A percentile compares a stretch with the other conserved stretches of the same genome.
Evolutionary conservation across 2,797 vertebrate species (phyloP).

Genomic region (Coregonus sp.): DNA sequence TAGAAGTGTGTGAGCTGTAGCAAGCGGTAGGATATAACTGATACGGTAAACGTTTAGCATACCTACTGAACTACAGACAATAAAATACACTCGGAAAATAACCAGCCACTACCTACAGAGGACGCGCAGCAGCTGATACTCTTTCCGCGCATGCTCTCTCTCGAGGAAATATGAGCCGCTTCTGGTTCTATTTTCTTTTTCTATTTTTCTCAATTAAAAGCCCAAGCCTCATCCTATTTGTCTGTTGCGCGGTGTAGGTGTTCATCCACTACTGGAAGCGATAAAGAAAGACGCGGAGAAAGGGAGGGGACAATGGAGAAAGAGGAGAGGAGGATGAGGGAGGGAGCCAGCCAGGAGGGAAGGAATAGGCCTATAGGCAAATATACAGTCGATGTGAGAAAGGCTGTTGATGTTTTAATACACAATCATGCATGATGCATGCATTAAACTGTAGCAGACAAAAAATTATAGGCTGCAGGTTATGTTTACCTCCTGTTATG

Average conservation of each 20-base stretch:
- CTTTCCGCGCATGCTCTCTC: slow-evolving; percentile 30
- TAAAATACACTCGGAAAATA: neutral
- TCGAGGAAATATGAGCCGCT: slow-evolving; percentile 59
- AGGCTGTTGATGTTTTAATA: too few relatives aligned
- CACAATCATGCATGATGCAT: too few relatives aligned
- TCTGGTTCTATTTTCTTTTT: slow-evolving; percentile 74
- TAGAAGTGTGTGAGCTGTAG: too few relatives aligned
- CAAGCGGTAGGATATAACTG: neutral
- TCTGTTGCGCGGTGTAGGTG: slow-evolving; percentile 70
- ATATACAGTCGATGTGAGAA: too few relatives aligned
- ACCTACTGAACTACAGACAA: neutral
- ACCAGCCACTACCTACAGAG: neutral
- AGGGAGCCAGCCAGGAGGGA: neutral
- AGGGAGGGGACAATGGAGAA: neutral
- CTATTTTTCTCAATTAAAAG: slow-evolving; percentile 69
- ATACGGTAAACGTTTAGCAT: neutral
- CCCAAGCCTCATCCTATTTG: slow-evolving; percentile 67
- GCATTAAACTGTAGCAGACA: neutral
- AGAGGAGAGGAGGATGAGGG: neutral
- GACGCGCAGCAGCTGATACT: neutral
- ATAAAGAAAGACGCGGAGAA: slow-evolving; percentile 6
- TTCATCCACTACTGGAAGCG: slow-evolving; percentile 70
- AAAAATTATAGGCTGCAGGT: neutral
- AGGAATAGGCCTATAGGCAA: neutral
- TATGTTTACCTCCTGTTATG: neutral